A percentile compares a stretch with the other conserved stretches of the same genome.
Evolutionary conservation across 1,140 invertebrate species (phyloP).

Genomic region (Aphis gossypii): DNA sequence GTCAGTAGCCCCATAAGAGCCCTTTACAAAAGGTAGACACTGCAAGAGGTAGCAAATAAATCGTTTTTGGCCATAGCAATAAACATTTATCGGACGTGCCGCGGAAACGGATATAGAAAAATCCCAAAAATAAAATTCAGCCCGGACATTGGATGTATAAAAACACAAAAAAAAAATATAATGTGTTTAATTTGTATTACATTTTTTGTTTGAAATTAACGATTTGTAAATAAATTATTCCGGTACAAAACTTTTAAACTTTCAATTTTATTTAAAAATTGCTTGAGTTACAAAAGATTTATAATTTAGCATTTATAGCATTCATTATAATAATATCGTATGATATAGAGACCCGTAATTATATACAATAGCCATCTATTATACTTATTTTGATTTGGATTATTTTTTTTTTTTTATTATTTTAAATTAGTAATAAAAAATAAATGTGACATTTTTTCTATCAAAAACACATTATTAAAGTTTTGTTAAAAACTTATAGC

Average conservation of each 20-base stretch:
- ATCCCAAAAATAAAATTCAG: neutral
- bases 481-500: neutral
- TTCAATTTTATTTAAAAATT: neutral
- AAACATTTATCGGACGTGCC: constrained; percentile 43
- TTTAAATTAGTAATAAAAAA: neutral
- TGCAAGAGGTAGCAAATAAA: constrained; percentile 34
- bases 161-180: neutral
- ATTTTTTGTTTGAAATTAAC: neutral
- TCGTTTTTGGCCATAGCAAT: constrained; percentile 32
- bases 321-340: too few relatives aligned
- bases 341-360: neutral
- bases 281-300: neutral
- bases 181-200: neutral
- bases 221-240: neutral
- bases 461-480: neutral
- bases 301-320: neutral
- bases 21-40: constrained; percentile 11
- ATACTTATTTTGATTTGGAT: neutral
- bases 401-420: neutral
- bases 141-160: neutral
- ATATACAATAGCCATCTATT: neutral
- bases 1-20: constrained; percentile 23
- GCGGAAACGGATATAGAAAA: constrained; percentile 21
- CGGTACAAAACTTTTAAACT: neutral
- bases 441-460: neutral